Percentiles rank a stretch among this genome's conserved stretches.
phyloP scores from a whole-genome alignment of 2,888 invertebrate genomes.

The Drosophila merina region DNA sequence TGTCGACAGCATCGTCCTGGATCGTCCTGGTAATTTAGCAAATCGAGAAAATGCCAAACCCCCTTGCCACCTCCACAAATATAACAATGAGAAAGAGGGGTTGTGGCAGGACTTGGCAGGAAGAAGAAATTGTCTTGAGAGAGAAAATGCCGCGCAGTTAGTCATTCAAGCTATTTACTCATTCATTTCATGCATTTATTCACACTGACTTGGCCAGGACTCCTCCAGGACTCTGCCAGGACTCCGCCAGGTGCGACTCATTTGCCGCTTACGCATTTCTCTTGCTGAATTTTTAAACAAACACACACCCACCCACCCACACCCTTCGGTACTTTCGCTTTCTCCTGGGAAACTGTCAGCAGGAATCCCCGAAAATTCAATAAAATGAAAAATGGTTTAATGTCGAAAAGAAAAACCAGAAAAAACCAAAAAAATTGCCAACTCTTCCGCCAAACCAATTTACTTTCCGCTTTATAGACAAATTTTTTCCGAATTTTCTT shows the following conservation, averaged over 20 bases:
- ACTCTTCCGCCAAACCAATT: conserved; percentile 47
- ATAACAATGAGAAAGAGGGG: conserved; percentile 9
- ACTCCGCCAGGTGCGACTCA: conserved; percentile 55
- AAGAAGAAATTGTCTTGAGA: conserved; percentile 29
- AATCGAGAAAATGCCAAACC: conserved; percentile 52
- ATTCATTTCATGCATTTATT: conserved; percentile 77
- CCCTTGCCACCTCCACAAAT: background rate
- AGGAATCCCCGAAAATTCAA: conserved; percentile 18
- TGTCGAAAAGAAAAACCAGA: conserved; percentile 8
- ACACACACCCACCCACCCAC: conserved; percentile 15
- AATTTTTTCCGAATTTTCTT: conserved; percentile 9
- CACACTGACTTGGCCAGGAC: conserved; percentile 50
- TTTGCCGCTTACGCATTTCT: conserved; percentile 66
- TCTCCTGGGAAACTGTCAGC: conserved; percentile 62
- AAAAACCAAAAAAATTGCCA: background rate
- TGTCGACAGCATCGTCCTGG: conserved; percentile 31
- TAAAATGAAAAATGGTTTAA: conserved; percentile 56
- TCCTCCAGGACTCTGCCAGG: conserved; percentile 32
- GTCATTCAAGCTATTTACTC: conserved; percentile 76
- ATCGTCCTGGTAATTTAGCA: conserved; percentile 48
- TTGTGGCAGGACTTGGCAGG: background rate
- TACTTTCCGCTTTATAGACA: conserved; percentile 54
- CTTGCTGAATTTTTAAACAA: conserved; percentile 63
- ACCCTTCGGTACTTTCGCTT: conserved; percentile 33
- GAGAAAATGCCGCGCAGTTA: conserved; percentile 64